phyloP scores from a whole-genome alignment of 2,113 vertebrate species.

The Amblyopsis rosae region DNA sequence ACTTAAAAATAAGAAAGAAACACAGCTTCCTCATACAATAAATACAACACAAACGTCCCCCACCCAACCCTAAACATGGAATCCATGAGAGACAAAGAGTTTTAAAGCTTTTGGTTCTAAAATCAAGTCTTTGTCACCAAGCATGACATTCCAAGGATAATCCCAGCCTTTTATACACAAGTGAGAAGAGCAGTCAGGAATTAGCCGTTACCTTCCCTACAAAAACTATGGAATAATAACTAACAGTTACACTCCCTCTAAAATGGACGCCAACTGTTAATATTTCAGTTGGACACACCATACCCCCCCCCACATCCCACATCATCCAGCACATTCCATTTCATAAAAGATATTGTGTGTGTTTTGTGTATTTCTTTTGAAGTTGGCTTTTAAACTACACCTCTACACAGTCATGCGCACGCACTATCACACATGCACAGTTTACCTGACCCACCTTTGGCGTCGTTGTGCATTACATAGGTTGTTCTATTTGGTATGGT shows the following conservation, averaged over 20 bases:
- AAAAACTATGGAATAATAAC: constrained; percentile 75
- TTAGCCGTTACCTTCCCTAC: constrained; percentile 58
- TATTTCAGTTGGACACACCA: constrained; percentile 16
- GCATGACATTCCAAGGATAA: constrained; percentile 52
- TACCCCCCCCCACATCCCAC: background rate
- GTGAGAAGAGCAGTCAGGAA: constrained; percentile 70
- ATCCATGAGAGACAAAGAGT: constrained; percentile 75
- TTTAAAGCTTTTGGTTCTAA: constrained; percentile 88
- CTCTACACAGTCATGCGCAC: constrained; percentile 33
- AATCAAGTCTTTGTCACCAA: constrained; percentile 79
- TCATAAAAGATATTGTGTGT: background rate
- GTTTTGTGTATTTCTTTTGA: constrained; percentile 17
- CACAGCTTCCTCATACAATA: constrained; percentile 69
- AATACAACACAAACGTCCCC: constrained; percentile 64
- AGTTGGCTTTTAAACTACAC: constrained; percentile 58
- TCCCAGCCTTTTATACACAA: constrained; percentile 69
- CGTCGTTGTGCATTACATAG: constrained; percentile 55
- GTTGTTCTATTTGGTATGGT: constrained; percentile 1
- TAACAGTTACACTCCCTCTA: constrained; percentile 78
- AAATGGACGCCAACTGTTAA: constrained; percentile 57
- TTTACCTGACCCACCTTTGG: constrained; percentile 15
- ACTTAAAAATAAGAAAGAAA: constrained; percentile 57
- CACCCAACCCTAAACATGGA: constrained; percentile 51
- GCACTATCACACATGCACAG: constrained; percentile 20
- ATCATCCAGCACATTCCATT: constrained; percentile 32